Percentiles rank a stretch among this genome's conserved stretches.
Evolutionary conservation across 53 echinoderm and acorn worm genomes (phyloP).

Genomic region (Zoroaster sp.): DNA sequence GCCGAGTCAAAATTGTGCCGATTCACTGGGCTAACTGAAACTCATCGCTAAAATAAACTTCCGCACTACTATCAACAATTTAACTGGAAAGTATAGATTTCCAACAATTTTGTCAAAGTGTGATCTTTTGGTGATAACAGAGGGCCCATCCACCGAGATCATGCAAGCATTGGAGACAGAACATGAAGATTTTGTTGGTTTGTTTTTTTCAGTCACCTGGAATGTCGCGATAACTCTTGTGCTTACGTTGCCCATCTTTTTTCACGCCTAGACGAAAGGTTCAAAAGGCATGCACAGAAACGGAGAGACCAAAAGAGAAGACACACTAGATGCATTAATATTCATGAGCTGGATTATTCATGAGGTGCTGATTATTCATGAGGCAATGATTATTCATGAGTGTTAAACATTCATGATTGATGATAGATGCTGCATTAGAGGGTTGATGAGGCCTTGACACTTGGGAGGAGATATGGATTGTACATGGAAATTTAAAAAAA

Average conservation of each 20-base stretch:
- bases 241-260: slow-evolving; percentile 51
- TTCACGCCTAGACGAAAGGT: slow-evolving; percentile 57
- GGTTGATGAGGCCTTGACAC: not conserved
- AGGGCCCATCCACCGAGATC: slow-evolving; percentile 17
- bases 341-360: not conserved
- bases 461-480: not conserved
- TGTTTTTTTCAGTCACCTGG: slow-evolving; percentile 63
- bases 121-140: not conserved
- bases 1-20: no score
- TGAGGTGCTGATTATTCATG: not conserved
- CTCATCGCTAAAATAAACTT: no score
- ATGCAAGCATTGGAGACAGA: slow-evolving; percentile 12
- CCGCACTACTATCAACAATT: not conserved
- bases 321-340: not conserved
- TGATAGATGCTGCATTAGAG: no score
- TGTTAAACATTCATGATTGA: no score
- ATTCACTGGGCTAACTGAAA: no score
- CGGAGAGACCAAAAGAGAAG: not conserved
- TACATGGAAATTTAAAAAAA: slow-evolving; percentile 25
- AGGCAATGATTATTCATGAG: not conserved
- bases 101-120: slow-evolving; percentile 30
- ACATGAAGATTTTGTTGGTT: not conserved
- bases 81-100: not conserved
- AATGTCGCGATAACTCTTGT: slow-evolving; percentile 68
- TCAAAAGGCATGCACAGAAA: slow-evolving; percentile 42